phyloP scores from a whole-genome alignment of 2,113 vertebrate genomes.

The Macquaria australasica region DNA sequence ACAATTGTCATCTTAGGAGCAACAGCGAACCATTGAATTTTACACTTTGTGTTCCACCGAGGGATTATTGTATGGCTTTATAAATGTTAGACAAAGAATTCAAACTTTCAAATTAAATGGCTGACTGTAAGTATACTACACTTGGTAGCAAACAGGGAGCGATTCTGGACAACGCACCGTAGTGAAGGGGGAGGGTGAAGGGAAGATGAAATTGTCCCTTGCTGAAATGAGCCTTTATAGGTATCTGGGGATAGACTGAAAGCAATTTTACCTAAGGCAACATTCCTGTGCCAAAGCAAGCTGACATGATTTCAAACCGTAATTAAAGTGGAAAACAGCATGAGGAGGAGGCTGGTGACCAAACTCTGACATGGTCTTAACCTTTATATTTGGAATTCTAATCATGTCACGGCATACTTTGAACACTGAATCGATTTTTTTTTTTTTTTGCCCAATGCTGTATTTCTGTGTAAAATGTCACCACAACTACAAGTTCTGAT shows the following conservation, averaged over 20 bases:
- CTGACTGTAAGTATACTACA: slow-evolving; percentile 1
- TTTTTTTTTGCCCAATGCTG: not conserved
- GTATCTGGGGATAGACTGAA: slow-evolving; percentile 33
- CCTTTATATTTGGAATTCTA: slow-evolving; percentile 47
- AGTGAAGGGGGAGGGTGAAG: not conserved
- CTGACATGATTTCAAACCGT: slow-evolving; percentile 39
- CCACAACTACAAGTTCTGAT: not conserved
- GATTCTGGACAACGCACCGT: not conserved
- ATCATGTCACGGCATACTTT: slow-evolving; percentile 43
- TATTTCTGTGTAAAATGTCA: slow-evolving; percentile 35
- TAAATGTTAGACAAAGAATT: slow-evolving; percentile 14
- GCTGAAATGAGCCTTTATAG: slow-evolving; percentile 46
- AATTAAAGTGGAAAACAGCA: slow-evolving; percentile 66
- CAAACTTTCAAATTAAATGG: slow-evolving; percentile 3
- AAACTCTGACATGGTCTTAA: slow-evolving; percentile 26
- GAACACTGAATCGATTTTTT: slow-evolving; percentile 25
- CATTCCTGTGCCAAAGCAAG: slow-evolving; percentile 32
- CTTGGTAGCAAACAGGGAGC: slow-evolving; percentile 10
- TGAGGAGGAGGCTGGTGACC: not conserved
- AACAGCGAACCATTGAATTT: not conserved
- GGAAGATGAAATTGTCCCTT: slow-evolving; percentile 42
- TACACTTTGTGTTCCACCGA: not conserved
- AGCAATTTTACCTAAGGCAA: slow-evolving; percentile 48
- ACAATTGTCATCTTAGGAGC: not conserved
- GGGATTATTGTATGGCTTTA: slow-evolving; percentile 7